phyloP scores from a whole-genome alignment of 2,113 vertebrate genomes.

The Caranx melampygus region DNA sequence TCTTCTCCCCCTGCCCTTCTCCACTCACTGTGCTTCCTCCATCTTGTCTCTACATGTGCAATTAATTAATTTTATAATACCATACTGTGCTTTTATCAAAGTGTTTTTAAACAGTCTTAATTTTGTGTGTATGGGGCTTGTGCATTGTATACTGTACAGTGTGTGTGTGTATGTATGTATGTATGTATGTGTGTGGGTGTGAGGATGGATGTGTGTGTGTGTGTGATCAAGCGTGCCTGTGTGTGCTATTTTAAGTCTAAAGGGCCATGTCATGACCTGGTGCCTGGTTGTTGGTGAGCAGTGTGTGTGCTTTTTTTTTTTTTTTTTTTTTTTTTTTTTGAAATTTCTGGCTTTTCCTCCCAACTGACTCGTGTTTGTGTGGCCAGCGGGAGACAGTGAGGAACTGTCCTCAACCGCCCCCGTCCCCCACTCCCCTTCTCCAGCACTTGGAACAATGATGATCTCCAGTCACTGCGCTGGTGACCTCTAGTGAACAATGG shows the following conservation, averaged over 20 bases:
- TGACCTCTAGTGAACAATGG: constrained; percentile 64
- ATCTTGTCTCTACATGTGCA: constrained; percentile 82
- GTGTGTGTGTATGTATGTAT: constrained; percentile 41
- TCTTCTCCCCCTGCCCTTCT: background rate
- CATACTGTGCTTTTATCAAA: constrained; percentile 84
- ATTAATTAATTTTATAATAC: constrained; percentile 86
- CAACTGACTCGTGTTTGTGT: constrained; percentile 78
- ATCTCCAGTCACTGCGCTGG: constrained; percentile 47
- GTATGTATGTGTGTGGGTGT: constrained; percentile 38
- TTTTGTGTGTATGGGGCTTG: constrained; percentile 68
- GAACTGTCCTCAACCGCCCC: constrained; percentile 53
- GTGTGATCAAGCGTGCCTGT: constrained; percentile 42
- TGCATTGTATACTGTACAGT: constrained; percentile 76
- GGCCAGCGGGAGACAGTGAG: constrained; percentile 64
- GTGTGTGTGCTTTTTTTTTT: constrained; percentile 40
- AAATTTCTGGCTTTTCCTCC: constrained; percentile 37
- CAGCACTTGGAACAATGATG: constrained; percentile 66
- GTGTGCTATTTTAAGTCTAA: constrained; percentile 45
- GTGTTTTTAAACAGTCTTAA: constrained; percentile 81
- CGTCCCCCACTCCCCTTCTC: too few species aligned
- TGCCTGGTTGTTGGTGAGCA: constrained; percentile 67
- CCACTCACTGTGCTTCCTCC: constrained; percentile 59
- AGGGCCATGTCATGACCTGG: constrained; percentile 67
- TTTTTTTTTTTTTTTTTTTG: too few species aligned
- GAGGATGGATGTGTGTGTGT: constrained; percentile 38